Evolutionary conservation across 2,888 invertebrate species (phyloP).

Genomic region (Leuctra nigra): DNA sequence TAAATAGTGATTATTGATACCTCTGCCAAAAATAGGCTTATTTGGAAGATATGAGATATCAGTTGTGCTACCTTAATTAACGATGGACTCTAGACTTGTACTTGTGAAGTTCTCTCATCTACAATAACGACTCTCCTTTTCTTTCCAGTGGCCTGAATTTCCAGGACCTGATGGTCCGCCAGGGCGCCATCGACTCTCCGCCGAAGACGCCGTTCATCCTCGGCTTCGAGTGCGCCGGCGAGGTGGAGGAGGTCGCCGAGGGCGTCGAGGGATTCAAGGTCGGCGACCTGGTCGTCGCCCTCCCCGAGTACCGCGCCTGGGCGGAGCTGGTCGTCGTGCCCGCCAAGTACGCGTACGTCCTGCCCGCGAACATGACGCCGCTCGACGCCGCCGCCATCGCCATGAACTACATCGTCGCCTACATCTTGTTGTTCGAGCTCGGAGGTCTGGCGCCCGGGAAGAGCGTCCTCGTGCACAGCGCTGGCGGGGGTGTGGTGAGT

Average conservation of each 20-base stretch:
- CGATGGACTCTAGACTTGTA: too few relatives aligned
- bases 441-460: slow-evolving; percentile 71
- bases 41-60: too few relatives aligned
- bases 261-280: slow-evolving; percentile 73
- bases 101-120: too few relatives aligned
- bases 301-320: slow-evolving; percentile 82
- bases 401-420: slow-evolving; percentile 80
- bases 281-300: slow-evolving; percentile 74
- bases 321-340: slow-evolving; percentile 76
- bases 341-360: slow-evolving; percentile 69
- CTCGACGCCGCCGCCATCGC: slow-evolving; percentile 78
- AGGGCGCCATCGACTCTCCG: slow-evolving; percentile 78
- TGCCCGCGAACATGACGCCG: slow-evolving; percentile 67
- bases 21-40: too few relatives aligned
- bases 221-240: slow-evolving; percentile 84
- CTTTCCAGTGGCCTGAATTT: slow-evolving; percentile 77
- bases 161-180: slow-evolving; percentile 82
- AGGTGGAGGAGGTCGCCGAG: slow-evolving; percentile 70
- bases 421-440: slow-evolving; percentile 77
- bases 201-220: slow-evolving; percentile 87
- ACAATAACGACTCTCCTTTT: too few relatives aligned
- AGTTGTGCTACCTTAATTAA: too few relatives aligned
- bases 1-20: too few relatives aligned
- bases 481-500: slow-evolving; percentile 85
- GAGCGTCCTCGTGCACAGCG: slow-evolving; percentile 75